A percentile compares a stretch with the other conserved stretches of the same genome.
Conservation (phyloP, 2,888 invertebrate genomes). For the Nemoura dubitans region DNA sequence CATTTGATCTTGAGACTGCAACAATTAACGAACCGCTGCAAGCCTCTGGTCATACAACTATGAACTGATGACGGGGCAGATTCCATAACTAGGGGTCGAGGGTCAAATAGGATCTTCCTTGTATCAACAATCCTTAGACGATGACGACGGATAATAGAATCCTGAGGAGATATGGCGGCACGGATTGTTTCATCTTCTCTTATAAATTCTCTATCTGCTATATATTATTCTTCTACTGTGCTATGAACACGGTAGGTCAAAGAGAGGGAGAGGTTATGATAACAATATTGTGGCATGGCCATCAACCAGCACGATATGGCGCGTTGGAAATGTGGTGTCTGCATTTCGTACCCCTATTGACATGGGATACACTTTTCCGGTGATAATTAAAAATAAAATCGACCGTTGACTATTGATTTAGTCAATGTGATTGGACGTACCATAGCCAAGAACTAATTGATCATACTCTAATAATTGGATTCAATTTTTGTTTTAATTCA, state of each 20-base stretch:
- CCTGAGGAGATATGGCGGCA: neutral
- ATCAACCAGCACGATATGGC: too few relatives aligned
- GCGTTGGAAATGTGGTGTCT: neutral
- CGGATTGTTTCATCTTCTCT: neutral
- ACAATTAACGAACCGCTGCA: neutral
- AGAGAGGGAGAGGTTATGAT: neutral
- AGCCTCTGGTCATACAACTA: neutral
- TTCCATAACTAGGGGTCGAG: neutral
- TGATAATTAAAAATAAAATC: too few relatives aligned
- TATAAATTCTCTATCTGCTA: too few relatives aligned
- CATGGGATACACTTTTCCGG: too few relatives aligned
- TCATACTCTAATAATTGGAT: too few relatives aligned
- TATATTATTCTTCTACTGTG: neutral
- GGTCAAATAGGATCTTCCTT: constrained; percentile 25
- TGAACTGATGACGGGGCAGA: constrained; percentile 8
- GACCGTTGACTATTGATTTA: too few relatives aligned
- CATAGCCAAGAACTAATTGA: too few relatives aligned
- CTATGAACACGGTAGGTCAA: neutral
- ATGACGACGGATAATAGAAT: constrained; percentile 7
- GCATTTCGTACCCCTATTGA: neutral
- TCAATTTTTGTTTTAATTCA: too few relatives aligned
- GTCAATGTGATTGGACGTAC: too few relatives aligned
- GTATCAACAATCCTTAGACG: constrained; percentile 23
- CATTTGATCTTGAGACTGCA: too few relatives aligned
- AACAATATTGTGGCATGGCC: neutral